phyloP scores from a whole-genome alignment of 2,113 vertebrate genomes.

The Protobothrops flavoviridis region DNA sequence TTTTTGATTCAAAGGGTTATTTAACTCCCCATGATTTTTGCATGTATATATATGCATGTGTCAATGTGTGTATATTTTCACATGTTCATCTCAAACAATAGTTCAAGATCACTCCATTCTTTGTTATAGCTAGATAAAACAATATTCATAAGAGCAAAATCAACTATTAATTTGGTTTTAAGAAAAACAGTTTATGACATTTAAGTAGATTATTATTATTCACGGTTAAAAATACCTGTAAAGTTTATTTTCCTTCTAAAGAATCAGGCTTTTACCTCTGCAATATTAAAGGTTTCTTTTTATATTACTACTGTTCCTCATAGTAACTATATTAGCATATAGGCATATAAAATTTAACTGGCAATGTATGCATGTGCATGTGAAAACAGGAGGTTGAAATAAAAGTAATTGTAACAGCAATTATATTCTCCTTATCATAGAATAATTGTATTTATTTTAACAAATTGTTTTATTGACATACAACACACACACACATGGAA shows the following conservation, averaged over 20 bases:
- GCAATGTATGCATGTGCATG: background rate
- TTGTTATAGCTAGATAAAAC: background rate
- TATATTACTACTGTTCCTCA: background rate
- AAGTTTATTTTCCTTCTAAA: background rate
- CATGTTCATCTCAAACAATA: conserved; percentile 5
- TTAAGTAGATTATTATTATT: background rate
- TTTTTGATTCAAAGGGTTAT: background rate
- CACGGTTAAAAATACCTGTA: background rate
- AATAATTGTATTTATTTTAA: background rate
- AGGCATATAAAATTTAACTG: background rate
- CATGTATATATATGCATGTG: background rate
- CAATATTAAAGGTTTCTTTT: background rate
- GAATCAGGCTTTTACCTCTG: background rate
- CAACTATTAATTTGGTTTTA: background rate
- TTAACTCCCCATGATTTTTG: background rate
- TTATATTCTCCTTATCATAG: background rate
- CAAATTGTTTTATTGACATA: background rate
- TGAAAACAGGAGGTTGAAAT: background rate
- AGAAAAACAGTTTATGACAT: background rate
- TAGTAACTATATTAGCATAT: background rate
- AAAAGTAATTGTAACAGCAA: background rate
- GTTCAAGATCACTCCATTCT: background rate
- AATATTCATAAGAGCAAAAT: background rate
- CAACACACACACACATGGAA: background rate
- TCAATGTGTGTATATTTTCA: background rate